Evolutionary conservation across 2,888 invertebrate genomes (phyloP).

Genomic region (Teleiodes luculella): DNA sequence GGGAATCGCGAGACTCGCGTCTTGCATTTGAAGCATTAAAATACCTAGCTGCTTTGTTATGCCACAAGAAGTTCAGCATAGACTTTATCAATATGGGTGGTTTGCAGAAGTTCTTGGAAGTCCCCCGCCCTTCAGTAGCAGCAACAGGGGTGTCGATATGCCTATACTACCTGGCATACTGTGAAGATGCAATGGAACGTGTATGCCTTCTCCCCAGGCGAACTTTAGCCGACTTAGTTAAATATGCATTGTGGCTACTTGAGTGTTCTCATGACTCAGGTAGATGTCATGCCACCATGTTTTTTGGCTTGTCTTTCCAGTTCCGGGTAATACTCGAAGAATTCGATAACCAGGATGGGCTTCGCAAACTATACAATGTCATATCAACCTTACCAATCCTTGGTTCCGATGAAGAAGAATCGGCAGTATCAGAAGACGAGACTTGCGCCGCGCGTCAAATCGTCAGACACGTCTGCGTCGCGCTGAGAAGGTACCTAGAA

Average conservation of each 20-base stretch:
- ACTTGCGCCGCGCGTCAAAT: constrained; percentile 94
- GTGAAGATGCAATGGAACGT: constrained; percentile 98
- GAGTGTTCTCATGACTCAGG: constrained; percentile 98
- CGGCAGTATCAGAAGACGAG: constrained; percentile 85
- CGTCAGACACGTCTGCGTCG: constrained; percentile 92
- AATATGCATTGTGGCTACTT: constrained; percentile 95
- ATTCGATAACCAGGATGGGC: constrained; percentile 95
- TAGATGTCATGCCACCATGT: constrained; percentile 98
- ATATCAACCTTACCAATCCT: constrained; percentile 92
- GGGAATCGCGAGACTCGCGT: constrained; percentile 92
- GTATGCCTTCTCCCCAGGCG: constrained; percentile 91
- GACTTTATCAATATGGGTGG: constrained; percentile 96
- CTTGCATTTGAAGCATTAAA: constrained; percentile 97
- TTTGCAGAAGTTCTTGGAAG: constrained; percentile 90
- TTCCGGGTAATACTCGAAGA: constrained; percentile 95
- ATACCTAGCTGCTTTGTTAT: constrained; percentile 94
- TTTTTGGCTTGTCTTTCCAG: constrained; percentile 96
- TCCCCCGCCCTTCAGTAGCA: constrained; percentile 95
- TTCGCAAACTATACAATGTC: constrained; percentile 95
- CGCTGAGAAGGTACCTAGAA: constrained; percentile 93
- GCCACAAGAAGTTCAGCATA: constrained; percentile 98
- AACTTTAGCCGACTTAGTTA: constrained; percentile 87
- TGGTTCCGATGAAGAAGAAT: constrained; percentile 83
- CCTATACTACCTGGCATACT: constrained; percentile 97
- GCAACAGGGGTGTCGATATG: constrained; percentile 98